Evolutionary conservation across 2,888 invertebrate species (phyloP).

Genomic region (Conus canariensis): DNA sequence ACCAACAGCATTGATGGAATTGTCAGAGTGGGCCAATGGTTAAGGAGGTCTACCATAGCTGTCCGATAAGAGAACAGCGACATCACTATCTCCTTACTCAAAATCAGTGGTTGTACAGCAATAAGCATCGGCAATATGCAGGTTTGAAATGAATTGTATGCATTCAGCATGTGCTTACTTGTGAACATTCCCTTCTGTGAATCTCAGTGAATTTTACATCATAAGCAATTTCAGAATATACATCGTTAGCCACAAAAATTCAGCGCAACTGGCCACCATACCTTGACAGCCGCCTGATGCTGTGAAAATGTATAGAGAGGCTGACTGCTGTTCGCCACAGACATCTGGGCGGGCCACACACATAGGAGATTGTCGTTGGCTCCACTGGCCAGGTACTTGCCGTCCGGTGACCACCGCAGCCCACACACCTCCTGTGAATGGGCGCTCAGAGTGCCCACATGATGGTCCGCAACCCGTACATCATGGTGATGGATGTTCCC

Average conservation of each 20-base stretch:
- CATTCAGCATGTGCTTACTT: too few species aligned
- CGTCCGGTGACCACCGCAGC: slow-evolving; percentile 96
- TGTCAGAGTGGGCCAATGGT: too few species aligned
- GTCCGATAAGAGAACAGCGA: too few species aligned
- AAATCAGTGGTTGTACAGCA: too few species aligned
- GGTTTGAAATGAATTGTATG: too few species aligned
- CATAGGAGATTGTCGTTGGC: slow-evolving; percentile 97
- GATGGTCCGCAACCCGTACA: slow-evolving; percentile 92
- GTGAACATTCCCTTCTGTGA: too few species aligned
- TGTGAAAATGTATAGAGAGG: slow-evolving; percentile 82
- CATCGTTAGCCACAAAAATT: too few species aligned
- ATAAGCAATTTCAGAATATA: too few species aligned
- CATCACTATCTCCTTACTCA: too few species aligned
- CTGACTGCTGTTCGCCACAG: slow-evolving; percentile 47
- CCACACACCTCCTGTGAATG: slow-evolving; percentile 90
- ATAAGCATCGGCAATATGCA: too few species aligned
- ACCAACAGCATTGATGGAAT: not conserved
- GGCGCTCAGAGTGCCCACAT: slow-evolving; percentile 85
- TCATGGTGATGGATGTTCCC: slow-evolving; percentile 97
- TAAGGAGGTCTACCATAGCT: too few species aligned
- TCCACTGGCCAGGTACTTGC: slow-evolving; percentile 94
- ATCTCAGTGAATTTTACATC: too few species aligned
- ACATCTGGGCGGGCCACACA: slow-evolving; percentile 85
- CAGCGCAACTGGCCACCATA: slow-evolving; percentile 47
- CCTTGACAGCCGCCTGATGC: slow-evolving; percentile 80